Evolutionary conservation across 2,888 invertebrate genomes (phyloP).

Genomic region (Tricholauxania praeusta): DNA sequence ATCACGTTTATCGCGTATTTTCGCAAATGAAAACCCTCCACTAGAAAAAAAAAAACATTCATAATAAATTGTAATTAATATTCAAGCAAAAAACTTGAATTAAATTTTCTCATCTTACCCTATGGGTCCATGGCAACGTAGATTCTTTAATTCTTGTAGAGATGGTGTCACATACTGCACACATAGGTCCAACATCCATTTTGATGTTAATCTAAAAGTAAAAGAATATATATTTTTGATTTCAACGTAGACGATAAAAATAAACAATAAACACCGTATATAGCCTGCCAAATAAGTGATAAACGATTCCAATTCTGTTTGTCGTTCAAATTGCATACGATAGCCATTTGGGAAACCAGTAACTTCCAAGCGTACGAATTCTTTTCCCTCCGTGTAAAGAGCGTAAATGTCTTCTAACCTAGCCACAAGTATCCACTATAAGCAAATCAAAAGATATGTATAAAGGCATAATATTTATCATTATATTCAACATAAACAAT

Average conservation of each 20-base stretch:
- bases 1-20: slow-evolving; percentile 85
- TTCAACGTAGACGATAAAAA: background rate
- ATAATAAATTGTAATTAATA: slow-evolving; percentile 5
- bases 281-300: slow-evolving; percentile 88
- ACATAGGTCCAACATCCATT: slow-evolving; percentile 93
- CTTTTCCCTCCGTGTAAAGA: slow-evolving; percentile 76
- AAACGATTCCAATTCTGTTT: slow-evolving; percentile 76
- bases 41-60: slow-evolving; percentile 68
- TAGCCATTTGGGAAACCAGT: slow-evolving; percentile 69
- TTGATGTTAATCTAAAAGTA: slow-evolving; percentile 76
- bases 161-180: slow-evolving; percentile 85
- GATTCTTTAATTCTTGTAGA: slow-evolving; percentile 76
- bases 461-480: background rate
- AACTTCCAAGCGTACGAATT: slow-evolving; percentile 78
- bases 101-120: slow-evolving; percentile 72
- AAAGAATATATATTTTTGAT: slow-evolving; percentile 11
- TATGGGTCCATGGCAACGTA: slow-evolving; percentile 91
- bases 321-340: slow-evolving; percentile 60
- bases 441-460: background rate
- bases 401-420: slow-evolving; percentile 87
- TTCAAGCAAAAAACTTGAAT: background rate
- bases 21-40: slow-evolving; percentile 85
- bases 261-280: slow-evolving; percentile 72
- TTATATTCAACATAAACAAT: background rate
- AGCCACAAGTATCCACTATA: slow-evolving; percentile 80